These are phyloP conservation scores for Drosophila serrata DNA, from an alignment of 1,140 invertebrate genomes.

Conservation along the genomic window DNA sequence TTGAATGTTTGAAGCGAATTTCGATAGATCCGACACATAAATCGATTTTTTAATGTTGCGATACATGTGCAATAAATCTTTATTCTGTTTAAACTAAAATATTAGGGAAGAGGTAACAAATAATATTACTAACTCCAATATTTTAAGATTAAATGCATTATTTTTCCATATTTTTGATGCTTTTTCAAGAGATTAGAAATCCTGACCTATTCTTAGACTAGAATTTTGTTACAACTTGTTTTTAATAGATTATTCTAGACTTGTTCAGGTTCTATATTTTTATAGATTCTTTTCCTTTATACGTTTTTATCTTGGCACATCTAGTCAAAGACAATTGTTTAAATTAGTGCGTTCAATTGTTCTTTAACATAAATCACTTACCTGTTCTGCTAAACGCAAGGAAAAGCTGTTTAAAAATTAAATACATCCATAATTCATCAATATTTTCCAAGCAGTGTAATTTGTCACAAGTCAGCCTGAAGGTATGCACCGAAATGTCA, in stretches of 20 bases:
- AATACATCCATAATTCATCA: not conserved
- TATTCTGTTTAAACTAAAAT: not conserved
- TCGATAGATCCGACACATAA: too few relatives aligned
- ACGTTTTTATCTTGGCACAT: not conserved
- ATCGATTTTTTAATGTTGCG: not conserved
- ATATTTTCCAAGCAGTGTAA: constrained; percentile 21
- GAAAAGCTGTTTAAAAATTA: constrained; percentile 18
- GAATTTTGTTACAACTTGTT: not conserved
- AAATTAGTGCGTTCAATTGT: constrained; percentile 22
- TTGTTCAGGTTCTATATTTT: too few relatives aligned
- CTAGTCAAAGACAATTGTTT: constrained; percentile 4
- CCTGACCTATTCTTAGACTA: too few relatives aligned
- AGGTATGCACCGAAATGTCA: constrained; percentile 33
- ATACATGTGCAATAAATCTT: not conserved
- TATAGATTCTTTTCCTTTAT: not conserved
- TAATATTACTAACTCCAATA: too few relatives aligned
- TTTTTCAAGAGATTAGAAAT: not conserved
- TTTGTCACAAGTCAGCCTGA: constrained; percentile 15
- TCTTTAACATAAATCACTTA: constrained; percentile 6
- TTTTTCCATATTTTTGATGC: not conserved
- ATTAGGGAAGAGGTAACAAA: not conserved
- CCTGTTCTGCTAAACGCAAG: constrained; percentile 13
- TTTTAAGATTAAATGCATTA: too few relatives aligned
- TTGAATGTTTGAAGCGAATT: not conserved
- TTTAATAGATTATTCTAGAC: too few relatives aligned